Base-by-base conservation (phyloP, 2,113 vertebrate species). In the Syngnathus typhle region DNA sequence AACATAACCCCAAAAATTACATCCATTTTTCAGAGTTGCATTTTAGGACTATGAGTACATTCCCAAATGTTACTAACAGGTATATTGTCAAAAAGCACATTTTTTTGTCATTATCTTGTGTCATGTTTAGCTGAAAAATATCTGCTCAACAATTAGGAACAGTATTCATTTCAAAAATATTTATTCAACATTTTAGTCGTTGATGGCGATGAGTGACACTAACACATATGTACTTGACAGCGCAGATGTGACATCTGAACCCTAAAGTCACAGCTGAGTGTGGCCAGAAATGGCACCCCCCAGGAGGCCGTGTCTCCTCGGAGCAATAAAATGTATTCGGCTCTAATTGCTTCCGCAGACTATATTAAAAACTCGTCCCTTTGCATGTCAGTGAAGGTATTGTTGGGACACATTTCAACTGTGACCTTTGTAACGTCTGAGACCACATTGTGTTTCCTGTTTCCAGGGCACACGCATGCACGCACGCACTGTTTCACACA, bases 291-390 rank as follows among this genome's bases (percentile, higher is more conserved):
- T 75, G 68, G 68, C 4, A 0, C 52, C 39, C 82, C 85, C 68
- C 80, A 3, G 0, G 36, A 79, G 83, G 56, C 49, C 18, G 6
- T 0, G 44, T 76, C 78, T 78, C 77, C 19, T 7, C 0, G 36
- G 84, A 68, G 67, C 61, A 49, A 38, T 86, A 63, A 60, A 65
- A 72, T 21, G 65, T 64, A 55, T 75, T 60, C 62, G 2, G 12
- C 70, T 79, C 16, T 84, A 83, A 91, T 82, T 82, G 80, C 75
- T 87, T 88, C 64, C 61, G 39, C 84, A 88, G 85, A 80, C 78
- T 6, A 55, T 38, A 54, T 37, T 46, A 68, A 13, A 41, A 32
- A 23, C 47, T 15, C 10, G 12, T 10, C 10, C 11, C 41, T 46
- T 43, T 21, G 16, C n/a, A 12, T 43, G 38, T 15, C 39, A 11